Evolutionary conservation across 2,888 invertebrate species (phyloP).

Genomic region (Brachyptera putata): DNA sequence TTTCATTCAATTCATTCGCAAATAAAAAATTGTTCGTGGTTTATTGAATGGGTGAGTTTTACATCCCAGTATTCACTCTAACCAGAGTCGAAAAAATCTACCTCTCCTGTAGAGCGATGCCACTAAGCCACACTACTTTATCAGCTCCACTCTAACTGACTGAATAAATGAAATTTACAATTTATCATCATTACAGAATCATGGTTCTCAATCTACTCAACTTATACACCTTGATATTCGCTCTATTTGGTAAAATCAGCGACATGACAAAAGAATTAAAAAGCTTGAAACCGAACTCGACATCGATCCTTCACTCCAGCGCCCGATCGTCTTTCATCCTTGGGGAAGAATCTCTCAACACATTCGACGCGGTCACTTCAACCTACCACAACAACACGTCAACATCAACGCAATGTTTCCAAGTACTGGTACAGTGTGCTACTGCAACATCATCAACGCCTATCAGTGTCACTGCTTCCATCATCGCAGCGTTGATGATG

Average conservation of each 20-base stretch:
- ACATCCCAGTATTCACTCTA: too few relatives aligned
- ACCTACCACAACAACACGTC: not conserved
- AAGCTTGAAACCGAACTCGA: slow-evolving; percentile 49
- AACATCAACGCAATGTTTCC: not conserved
- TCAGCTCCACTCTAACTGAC: too few relatives aligned
- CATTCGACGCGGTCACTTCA: not conserved
- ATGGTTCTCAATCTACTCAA: slow-evolving; percentile 92
- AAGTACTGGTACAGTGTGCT: not conserved
- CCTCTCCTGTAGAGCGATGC: too few relatives aligned
- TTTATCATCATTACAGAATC: slow-evolving; percentile 85
- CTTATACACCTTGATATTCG: slow-evolving; percentile 90
- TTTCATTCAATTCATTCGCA: too few relatives aligned
- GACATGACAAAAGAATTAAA: slow-evolving; percentile 62
- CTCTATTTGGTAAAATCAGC: slow-evolving; percentile 82
- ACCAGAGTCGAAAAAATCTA: too few relatives aligned
- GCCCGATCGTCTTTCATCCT: not conserved
- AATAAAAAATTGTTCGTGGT: too few relatives aligned
- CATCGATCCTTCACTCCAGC: not conserved
- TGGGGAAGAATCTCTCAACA: not conserved
- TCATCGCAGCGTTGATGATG: slow-evolving; percentile 29
- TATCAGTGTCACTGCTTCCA: not conserved
- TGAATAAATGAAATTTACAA: too few relatives aligned
- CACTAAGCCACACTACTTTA: too few relatives aligned
- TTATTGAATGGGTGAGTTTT: too few relatives aligned
- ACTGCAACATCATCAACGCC: not conserved